Evolutionary conservation across 2,113 vertebrate genomes (phyloP), one percentile per base, ranked within the genome.

Genomic region (Cyprinus carpio): DNA sequence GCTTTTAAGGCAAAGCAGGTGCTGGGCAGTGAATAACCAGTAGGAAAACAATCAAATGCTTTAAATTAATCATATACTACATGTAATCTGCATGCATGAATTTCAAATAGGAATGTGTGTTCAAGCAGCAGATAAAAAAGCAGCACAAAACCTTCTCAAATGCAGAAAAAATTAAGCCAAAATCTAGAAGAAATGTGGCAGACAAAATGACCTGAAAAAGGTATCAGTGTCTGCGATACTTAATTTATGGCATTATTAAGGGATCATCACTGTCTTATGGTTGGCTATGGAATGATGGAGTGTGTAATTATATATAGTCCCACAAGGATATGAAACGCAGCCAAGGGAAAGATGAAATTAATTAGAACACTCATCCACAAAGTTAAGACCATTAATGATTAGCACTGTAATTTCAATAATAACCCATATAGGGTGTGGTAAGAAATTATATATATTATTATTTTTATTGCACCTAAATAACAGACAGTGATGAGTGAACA

Each of bases 251-350:
- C 29, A 56, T 82, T 82, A 82, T 82, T 72, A 72, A 72, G 23
- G 81, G 79, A 67, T 81, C 62, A 81, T 81, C 79, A 67, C 43
- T 67, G 49, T 83, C 49, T 72, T 67, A 37, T 72, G 81, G 49
- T 83, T 23, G 64, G 81, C 46, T 40, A 58, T 72, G 58, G 11
- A 67, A 76, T 75, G 71, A 84, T 77, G 74, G 83, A 84, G 74
- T 77, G 83, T 84, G 74, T 77, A 84, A 76, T 84, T 77, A 84
- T 65, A 84, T 76, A 64, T 75, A 84, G 72, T 77, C 78, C 56
- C 69, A 82, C 67, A 62, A 31, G 56, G 69, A 67, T 58, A 81
- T 74, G 34, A 86, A 86, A 43, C 64, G 46, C 18, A 86, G 62
- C 29, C 84, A 31, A 49, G 54, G 78, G 58, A 75, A 81, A 46